A percentile compares a stretch with the other conserved stretches of the same genome.
These are phyloP conservation scores for Megathymus violae DNA, from an alignment of 1,140 invertebrate species.

Conservation along the genomic window DNA sequence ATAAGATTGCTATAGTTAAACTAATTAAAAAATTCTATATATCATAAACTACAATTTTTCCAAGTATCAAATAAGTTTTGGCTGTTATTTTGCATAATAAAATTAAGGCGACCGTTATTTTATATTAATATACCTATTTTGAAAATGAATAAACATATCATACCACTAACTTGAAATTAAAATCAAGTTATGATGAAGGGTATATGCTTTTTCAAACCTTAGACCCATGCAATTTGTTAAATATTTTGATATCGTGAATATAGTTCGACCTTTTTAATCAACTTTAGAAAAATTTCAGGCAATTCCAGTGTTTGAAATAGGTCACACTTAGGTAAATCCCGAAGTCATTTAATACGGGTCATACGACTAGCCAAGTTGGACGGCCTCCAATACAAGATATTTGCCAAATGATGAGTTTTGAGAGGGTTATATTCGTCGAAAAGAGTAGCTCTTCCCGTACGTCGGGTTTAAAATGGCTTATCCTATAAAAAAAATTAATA, in stretches of 20 bases:
- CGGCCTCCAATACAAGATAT: slow-evolving; percentile 47
- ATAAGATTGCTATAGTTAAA: not conserved
- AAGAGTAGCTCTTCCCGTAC: not conserved
- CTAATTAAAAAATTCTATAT: not conserved
- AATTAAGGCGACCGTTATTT: too few species aligned
- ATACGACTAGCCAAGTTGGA: slow-evolving; percentile 47
- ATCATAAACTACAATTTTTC: too few species aligned
- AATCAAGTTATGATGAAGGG: too few species aligned
- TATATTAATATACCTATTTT: too few species aligned
- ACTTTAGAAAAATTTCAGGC: not conserved
- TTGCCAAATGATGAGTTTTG: slow-evolving; percentile 35
- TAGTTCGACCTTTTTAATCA: too few species aligned
- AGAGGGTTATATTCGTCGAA: slow-evolving; percentile 25
- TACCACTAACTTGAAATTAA: too few species aligned
- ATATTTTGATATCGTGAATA: too few species aligned
- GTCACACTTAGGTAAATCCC: slow-evolving; percentile 20
- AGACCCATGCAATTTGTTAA: too few species aligned
- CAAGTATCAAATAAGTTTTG: too few species aligned
- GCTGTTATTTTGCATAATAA: too few species aligned
- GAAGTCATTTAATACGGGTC: slow-evolving; percentile 24
- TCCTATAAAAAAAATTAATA: not conserved
- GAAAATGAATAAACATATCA: too few species aligned
- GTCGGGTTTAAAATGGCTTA: not conserved
- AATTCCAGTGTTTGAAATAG: slow-evolving; percentile 18
- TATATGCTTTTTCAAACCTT: too few species aligned